A percentile compares a stretch with the other conserved stretches of the same genome.
Conservation (phyloP, 2,888 invertebrate species). For the Hanleya hanleyi region DNA sequence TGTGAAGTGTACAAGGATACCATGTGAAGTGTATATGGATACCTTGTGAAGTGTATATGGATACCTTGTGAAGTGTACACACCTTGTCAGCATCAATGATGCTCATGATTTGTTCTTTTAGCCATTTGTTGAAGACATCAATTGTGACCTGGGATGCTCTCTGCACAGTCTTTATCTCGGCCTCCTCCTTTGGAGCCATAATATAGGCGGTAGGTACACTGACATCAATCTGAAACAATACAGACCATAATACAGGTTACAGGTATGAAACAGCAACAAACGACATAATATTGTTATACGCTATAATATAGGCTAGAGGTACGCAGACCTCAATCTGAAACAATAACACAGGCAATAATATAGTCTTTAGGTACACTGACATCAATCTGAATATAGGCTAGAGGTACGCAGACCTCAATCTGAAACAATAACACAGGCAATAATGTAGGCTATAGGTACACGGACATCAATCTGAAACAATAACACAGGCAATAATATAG, state of each 20-base stretch:
- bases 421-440: not conserved
- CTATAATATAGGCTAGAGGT: not conserved
- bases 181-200: constrained; percentile 95
- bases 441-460: not conserved
- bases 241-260: not conserved
- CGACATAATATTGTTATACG: not conserved
- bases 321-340: not conserved
- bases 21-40: no score
- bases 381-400: not conserved
- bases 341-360: not conserved
- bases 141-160: constrained; percentile 94
- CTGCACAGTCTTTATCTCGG: constrained; percentile 90
- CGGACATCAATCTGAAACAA: not conserved
- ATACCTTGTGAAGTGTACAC: no score
- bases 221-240: constrained; percentile 79
- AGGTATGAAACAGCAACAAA: not conserved
- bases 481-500: not conserved
- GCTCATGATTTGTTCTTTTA: constrained; percentile 98
- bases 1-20: no score
- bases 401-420: not conserved
- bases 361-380: not conserved
- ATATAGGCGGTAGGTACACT: constrained; percentile 88
- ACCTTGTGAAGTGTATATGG: no score
- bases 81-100: constrained; percentile 95
- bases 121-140: constrained; percentile 96